These are phyloP conservation scores for Gavia stellata DNA, from an alignment of 2,113 vertebrate species.

Conservation along the genomic window DNA sequence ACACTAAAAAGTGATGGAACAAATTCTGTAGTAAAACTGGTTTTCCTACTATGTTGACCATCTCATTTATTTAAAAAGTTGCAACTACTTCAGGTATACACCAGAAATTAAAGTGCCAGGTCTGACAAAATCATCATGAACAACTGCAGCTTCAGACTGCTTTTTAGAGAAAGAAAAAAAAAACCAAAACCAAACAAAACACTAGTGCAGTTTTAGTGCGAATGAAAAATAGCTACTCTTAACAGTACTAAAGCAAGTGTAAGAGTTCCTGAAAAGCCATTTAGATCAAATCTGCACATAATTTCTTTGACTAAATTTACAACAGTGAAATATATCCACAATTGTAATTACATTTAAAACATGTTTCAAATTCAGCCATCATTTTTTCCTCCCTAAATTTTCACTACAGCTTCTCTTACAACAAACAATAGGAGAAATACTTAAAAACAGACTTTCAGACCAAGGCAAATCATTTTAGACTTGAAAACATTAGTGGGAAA, in stretches of 20 bases:
- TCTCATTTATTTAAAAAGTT: neutral
- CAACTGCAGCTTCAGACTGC: neutral
- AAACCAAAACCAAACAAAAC: neutral
- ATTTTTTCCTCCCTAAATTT: neutral
- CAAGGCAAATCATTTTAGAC: neutral
- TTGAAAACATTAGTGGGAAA: neutral
- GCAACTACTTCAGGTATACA: neutral
- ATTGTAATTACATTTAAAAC: neutral
- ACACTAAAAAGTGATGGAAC: neutral
- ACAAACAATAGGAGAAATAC: neutral
- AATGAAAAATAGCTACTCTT: neutral
- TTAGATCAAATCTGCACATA: neutral
- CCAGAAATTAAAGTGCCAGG: neutral
- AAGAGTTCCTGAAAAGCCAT: neutral
- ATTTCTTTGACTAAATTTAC: neutral
- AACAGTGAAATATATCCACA: neutral
- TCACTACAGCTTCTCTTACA: neutral
- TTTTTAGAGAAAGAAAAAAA: neutral
- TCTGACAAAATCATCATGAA: neutral
- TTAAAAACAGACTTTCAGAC: neutral
- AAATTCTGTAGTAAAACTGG: neutral
- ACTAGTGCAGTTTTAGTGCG: neutral
- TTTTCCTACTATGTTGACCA: neutral
- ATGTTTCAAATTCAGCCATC: neutral
- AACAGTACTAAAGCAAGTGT: neutral